A percentile compares a stretch with the other conserved stretches of the same genome.
Evolutionary conservation across 2,888 invertebrate genomes (phyloP).

Genomic region (Nomada fabriciana): DNA sequence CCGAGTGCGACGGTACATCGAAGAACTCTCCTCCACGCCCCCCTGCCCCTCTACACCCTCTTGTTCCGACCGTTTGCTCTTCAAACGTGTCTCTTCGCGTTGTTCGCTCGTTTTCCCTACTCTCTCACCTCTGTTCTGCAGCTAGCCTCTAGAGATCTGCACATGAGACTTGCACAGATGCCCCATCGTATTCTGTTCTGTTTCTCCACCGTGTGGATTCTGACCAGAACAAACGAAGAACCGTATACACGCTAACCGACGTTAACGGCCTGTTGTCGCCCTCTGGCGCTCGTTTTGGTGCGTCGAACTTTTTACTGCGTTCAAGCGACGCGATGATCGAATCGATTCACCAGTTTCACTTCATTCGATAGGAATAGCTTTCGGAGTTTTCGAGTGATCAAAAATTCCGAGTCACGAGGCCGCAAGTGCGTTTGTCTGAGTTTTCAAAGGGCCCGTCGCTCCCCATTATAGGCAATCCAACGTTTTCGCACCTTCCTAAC

Average conservation of each 20-base stretch:
- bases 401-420: neutral
- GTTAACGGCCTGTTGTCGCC: neutral
- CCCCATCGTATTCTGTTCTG: neutral
- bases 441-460: constrained; percentile 42
- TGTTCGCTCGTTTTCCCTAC: neutral
- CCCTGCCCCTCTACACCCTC: neutral
- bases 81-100: constrained; percentile 34
- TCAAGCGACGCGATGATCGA: no score
- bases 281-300: neutral
- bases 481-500: constrained; percentile 67
- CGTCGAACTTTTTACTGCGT: neutral
- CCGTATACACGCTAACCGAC: neutral
- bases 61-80: constrained; percentile 32
- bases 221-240: neutral
- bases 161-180: neutral
- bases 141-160: neutral
- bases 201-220: neutral
- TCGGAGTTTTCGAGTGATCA: neutral
- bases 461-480: constrained; percentile 56
- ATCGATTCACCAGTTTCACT: no score
- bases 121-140: constrained; percentile 38
- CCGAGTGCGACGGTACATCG: constrained; percentile 60
- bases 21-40: constrained; percentile 32
- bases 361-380: no score
- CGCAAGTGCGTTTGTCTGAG: constrained; percentile 27